A percentile compares a stretch with the other conserved stretches of the same genome.
Evolutionary conservation across 2,888 invertebrate genomes (phyloP).

Genomic region (Noctuana brunneofusca): DNA sequence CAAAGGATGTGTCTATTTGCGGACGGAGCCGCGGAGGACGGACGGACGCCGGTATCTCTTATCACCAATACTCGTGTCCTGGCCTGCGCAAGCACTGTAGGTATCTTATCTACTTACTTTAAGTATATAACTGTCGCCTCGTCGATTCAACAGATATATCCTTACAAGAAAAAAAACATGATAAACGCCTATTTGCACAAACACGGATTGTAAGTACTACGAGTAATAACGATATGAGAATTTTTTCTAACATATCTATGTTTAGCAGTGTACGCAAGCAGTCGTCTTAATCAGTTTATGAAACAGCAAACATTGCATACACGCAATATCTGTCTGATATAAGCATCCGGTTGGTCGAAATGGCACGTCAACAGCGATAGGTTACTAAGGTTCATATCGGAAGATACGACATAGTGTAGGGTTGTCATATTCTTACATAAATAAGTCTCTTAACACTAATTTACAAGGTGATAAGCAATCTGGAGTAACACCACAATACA

Average conservation of each 20-base stretch:
- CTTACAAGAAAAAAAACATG: no score
- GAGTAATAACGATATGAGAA: no score
- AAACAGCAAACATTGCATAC: slow-evolving; percentile 11
- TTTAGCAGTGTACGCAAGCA: no score
- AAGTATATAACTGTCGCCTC: neutral
- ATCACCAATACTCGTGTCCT: slow-evolving; percentile 30
- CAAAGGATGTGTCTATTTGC: slow-evolving; percentile 45
- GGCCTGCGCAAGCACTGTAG: neutral
- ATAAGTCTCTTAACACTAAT: no score
- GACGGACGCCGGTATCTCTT: slow-evolving; percentile 42
- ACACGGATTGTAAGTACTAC: no score
- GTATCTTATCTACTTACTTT: neutral
- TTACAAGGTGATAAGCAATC: no score
- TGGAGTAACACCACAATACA: no score
- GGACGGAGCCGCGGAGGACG: slow-evolving; percentile 31
- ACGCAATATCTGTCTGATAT: neutral
- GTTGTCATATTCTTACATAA: neutral
- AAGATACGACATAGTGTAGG: slow-evolving; percentile 35
- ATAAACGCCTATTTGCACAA: no score
- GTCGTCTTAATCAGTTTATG: neutral
- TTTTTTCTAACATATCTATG: no score
- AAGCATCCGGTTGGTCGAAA: slow-evolving; percentile 26
- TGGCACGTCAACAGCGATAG: slow-evolving; percentile 25
- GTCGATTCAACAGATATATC: no score
- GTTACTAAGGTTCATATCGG: slow-evolving; percentile 26